Conservation (phyloP, 1,140 invertebrate species). For the Lordiphosa mommai region DNA sequence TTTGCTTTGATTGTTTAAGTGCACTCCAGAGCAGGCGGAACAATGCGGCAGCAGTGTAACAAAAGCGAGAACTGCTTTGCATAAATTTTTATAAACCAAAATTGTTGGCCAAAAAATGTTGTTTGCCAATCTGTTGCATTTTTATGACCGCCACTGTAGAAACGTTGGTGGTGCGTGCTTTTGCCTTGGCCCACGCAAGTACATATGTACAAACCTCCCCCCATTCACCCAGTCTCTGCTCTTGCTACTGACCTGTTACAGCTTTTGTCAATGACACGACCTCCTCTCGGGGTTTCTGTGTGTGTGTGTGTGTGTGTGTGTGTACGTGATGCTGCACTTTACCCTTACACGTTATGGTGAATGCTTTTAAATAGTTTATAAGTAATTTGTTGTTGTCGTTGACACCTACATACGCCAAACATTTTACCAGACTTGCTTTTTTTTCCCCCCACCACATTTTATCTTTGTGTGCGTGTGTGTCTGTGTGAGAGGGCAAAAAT, state of each 20-base stretch:
- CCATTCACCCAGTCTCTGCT: neutral
- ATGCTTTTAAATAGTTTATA: conserved; percentile 57
- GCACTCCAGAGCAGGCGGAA: conserved; percentile 23
- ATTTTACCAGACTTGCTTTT: conserved; percentile 54
- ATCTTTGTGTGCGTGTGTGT: conserved; percentile 11
- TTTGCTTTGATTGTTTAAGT: conserved; percentile 37
- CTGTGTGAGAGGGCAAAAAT: conserved; percentile 8
- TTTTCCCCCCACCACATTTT: too few species aligned
- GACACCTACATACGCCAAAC: conserved; percentile 34
- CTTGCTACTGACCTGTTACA: neutral
- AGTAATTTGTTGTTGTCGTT: conserved; percentile 52
- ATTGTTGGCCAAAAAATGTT: conserved; percentile 3
- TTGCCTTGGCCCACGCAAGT: conserved; percentile 11
- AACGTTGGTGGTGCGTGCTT: conserved; percentile 33
- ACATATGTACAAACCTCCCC: neutral
- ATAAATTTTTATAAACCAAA: conserved; percentile 47
- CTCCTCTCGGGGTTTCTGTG: conserved; percentile 11
- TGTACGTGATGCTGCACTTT: conserved; percentile 58
- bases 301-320: neutral
- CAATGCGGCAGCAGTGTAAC: neutral
- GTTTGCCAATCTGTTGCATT: conserved; percentile 44
- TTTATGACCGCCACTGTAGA: conserved; percentile 54
- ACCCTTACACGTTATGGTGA: conserved; percentile 57
- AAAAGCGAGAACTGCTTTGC: conserved; percentile 27
- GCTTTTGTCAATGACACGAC: conserved; percentile 48